Percentiles rank a stretch among this genome's conserved stretches.
These are phyloP conservation scores for Bursaphelenchus mucronatus DNA, from an alignment of 1,140 invertebrate species.

Conservation along the genomic window DNA sequence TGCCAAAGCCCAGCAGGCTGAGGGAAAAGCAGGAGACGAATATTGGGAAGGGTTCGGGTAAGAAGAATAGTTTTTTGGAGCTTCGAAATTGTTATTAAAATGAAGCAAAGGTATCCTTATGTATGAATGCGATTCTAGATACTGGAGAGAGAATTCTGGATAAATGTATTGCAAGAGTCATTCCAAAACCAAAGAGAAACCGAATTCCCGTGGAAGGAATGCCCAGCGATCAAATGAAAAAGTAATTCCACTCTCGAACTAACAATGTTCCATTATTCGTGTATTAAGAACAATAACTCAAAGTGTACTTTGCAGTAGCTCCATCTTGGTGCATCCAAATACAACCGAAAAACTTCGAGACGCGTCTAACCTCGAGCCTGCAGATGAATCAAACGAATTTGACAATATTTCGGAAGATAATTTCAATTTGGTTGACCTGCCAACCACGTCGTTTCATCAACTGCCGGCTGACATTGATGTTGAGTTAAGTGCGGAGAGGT, in stretches of 20 bases:
- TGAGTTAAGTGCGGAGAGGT: slow-evolving; percentile 20
- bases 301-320: not conserved
- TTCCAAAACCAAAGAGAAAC: not conserved
- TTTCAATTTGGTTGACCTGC: slow-evolving; percentile 10
- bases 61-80: no score
- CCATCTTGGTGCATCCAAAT: not conserved
- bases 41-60: no score
- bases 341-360: slow-evolving; percentile 16
- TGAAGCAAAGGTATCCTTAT: no score
- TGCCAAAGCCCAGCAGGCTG: not conserved
- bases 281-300: not conserved
- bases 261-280: not conserved
- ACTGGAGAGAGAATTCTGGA: slow-evolving; percentile 5
- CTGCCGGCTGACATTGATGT: slow-evolving; percentile 16
- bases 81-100: no score
- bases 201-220: no score
- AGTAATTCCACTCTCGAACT: no score
- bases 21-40: no score
- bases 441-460: no score
- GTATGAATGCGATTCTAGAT: no score
- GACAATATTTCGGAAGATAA: slow-evolving; percentile 18
- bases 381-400: slow-evolving; percentile 2
- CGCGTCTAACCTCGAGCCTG: slow-evolving; percentile 13
- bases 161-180: slow-evolving; percentile 2
- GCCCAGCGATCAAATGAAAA: no score